Evolutionary conservation across 2,113 vertebrate species (phyloP).

Genomic region (Proterorhinus semilunaris): DNA sequence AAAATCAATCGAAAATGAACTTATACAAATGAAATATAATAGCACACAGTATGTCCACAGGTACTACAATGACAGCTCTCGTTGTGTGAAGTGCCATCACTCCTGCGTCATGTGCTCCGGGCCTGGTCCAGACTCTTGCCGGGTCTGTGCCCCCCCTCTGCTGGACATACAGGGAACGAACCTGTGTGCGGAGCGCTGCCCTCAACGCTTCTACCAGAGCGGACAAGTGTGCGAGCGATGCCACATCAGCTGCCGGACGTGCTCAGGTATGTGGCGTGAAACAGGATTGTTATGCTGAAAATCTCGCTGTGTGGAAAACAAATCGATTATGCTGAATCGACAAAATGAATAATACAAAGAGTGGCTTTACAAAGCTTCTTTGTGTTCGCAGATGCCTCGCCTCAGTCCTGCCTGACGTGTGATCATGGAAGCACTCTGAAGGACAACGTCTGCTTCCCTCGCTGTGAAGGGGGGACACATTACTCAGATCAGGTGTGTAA

Average conservation of each 20-base stretch:
- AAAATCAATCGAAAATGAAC: not conserved
- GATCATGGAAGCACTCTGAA: conserved; percentile 68
- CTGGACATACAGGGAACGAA: conserved; percentile 70
- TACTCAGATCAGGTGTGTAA: conserved; percentile 67
- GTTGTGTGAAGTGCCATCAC: conserved; percentile 71
- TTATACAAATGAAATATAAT: not conserved
- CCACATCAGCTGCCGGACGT: conserved; percentile 76
- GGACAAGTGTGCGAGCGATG: conserved; percentile 57
- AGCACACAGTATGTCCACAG: conserved; percentile 27
- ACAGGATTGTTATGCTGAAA: not conserved
- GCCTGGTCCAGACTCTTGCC: conserved; percentile 65
- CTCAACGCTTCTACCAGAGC: conserved; percentile 61
- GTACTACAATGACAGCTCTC: conserved; percentile 62
- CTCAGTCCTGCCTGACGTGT: conserved; percentile 71
- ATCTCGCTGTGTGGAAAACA: too few relatives aligned
- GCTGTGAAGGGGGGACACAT: conserved; percentile 71
- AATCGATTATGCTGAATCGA: too few relatives aligned
- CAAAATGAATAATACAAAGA: too few relatives aligned
- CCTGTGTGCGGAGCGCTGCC: conserved; percentile 69
- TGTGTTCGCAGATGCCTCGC: conserved; percentile 67
- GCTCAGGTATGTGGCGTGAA: conserved; percentile 64
- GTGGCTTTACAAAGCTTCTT: not conserved
- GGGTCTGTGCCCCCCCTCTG: conserved; percentile 51
- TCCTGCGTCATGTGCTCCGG: conserved; percentile 65
- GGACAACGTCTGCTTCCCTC: conserved; percentile 71